Conservation (phyloP, 2,888 invertebrate species). For the Hydriomena furcata region DNA sequence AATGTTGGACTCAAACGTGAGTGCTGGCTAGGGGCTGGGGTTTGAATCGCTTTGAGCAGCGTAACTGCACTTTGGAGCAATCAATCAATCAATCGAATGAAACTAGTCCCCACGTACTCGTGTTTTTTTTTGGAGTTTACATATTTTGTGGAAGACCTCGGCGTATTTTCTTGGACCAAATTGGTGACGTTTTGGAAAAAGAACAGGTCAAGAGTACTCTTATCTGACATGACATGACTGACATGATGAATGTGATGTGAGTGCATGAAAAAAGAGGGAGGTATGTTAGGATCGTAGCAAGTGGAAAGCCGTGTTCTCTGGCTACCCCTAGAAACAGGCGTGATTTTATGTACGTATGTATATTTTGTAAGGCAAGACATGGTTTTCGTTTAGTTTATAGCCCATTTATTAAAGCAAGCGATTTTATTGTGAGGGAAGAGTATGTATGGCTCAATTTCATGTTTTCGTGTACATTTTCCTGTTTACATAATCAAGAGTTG, state of each 20-base stretch:
- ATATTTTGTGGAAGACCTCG: too few species aligned
- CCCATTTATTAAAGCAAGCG: background rate
- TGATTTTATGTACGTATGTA: too few species aligned
- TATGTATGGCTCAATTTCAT: slow-evolving; percentile 5
- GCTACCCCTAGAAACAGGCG: too few species aligned
- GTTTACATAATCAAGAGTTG: slow-evolving; percentile 9
- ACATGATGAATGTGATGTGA: too few species aligned
- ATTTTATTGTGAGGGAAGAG: background rate
- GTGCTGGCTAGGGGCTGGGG: slow-evolving; percentile 7
- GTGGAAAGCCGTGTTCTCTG: too few species aligned
- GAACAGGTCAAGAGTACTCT: too few species aligned
- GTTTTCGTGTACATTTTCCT: slow-evolving; percentile 12
- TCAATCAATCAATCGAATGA: slow-evolving; percentile 32
- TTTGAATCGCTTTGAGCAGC: slow-evolving; percentile 20
- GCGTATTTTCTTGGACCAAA: too few species aligned
- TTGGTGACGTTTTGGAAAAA: too few species aligned
- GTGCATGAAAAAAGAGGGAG: too few species aligned
- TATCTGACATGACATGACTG: too few species aligned
- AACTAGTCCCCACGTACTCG: slow-evolving; percentile 15
- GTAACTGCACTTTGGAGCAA: slow-evolving; percentile 23
- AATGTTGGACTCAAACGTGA: slow-evolving; percentile 14
- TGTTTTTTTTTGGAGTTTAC: too few species aligned
- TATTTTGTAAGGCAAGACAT: slow-evolving; percentile 5
- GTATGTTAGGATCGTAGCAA: too few species aligned
- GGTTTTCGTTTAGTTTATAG: background rate